Evolutionary conservation across 2,113 vertebrate species (phyloP), one percentile per base, ranked within the genome.

Genomic region (Excalfactoria chinensis): DNA sequence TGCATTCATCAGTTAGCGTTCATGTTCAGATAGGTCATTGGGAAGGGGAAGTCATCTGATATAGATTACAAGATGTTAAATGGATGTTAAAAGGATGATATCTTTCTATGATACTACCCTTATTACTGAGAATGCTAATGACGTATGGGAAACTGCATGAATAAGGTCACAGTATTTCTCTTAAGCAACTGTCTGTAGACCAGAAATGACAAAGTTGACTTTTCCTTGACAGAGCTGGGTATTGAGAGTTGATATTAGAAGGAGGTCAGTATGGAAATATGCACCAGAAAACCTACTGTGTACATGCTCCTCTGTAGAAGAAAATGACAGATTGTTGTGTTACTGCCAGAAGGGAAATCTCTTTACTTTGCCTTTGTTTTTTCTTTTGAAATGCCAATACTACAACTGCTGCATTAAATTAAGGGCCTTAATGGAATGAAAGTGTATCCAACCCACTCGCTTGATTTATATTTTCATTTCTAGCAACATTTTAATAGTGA

Each of bases 281-380:
- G 23, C 14, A 48, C 59, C 30, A 70, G 53, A 93, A 79, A 19
- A 1, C 5, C 1, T 60, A 2, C 62, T 10, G 30, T 34, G 35
- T n/a, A n/a, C 37, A 8, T 56, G 62, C 9, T 92, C 7, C 68
- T 89, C 44, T 25, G 17, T 43, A 87, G 78, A 7, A 48, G 30
- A 58, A 86, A 49, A 55, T 73, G 63, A 55, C 40, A 66, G 58
- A 62, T 75, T 26, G 34, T n/a, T 87, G 22, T 83, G 69, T 53
- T 80, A 49, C 4, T 25, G 46, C 91, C 77, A 58, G 89, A 56
- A 92, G 49, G 63, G 63, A 85, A 84, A 69, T 83, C 41, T 53
- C 55, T 81, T 81, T 70, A 13, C 22, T 93, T 68, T 78, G 73
- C 81, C 48, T 62, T 63, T 69, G n/a, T 14, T 93, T 93, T 93